These are phyloP conservation scores for Hippoglossus hippoglossus DNA, from an alignment of 2,797 vertebrate genomes.

Conservation along the genomic window DNA sequence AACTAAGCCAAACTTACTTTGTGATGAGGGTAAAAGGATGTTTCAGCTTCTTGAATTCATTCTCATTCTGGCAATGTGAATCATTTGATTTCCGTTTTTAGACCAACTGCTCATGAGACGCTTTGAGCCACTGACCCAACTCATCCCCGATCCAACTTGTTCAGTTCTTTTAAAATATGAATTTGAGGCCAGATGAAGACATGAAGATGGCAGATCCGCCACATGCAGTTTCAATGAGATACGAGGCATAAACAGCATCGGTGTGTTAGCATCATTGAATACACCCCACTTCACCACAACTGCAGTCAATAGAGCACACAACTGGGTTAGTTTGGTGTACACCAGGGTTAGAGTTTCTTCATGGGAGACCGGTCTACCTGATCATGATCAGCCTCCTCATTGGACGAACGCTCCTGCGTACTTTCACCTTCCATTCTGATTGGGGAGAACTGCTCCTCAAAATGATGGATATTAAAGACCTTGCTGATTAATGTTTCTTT, in stretches of 20 bases:
- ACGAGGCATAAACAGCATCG: neutral
- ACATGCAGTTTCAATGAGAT: slow-evolving; percentile 46
- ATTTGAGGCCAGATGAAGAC: slow-evolving; percentile 1
- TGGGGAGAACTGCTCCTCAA: slow-evolving; percentile 57
- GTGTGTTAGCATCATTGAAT: slow-evolving; percentile 26
- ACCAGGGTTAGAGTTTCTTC: slow-evolving; percentile 1
- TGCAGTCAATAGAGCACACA: slow-evolving; percentile 7
- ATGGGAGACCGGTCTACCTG: slow-evolving; percentile 70
- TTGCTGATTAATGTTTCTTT: neutral
- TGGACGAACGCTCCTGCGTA: slow-evolving; percentile 56
- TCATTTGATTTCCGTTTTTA: neutral
- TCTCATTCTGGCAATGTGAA: neutral
- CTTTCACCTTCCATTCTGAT: slow-evolving; percentile 63
- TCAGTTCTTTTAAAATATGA: neutral
- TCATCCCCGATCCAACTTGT: neutral
- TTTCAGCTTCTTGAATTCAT: neutral
- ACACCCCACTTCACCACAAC: slow-evolving; percentile 19
- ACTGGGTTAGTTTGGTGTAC: slow-evolving; percentile 3
- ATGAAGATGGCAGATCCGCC: neutral
- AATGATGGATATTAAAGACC: slow-evolving; percentile 65
- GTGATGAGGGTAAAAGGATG: no score
- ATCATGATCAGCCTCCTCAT: slow-evolving; percentile 58
- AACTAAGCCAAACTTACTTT: no score
- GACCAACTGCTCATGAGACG: neutral
- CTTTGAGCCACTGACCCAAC: neutral